Evolutionary conservation across 2,888 invertebrate genomes (phyloP).

Genomic region (Sphaerophoria taeniata): DNA sequence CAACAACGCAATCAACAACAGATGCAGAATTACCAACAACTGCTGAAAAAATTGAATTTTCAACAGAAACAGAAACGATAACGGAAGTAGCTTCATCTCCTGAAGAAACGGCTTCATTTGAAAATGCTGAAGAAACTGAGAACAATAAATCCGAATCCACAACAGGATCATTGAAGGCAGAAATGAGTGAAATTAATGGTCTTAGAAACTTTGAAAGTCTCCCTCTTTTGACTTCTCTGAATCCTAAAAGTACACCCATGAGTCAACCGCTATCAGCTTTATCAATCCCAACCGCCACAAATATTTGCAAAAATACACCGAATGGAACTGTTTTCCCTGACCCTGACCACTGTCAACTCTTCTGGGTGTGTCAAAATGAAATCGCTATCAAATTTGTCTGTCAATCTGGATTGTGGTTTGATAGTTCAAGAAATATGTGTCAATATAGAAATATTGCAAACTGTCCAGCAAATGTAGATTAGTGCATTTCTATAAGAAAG

Average conservation of each 20-base stretch:
- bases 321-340: neutral
- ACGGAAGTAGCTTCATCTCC: neutral
- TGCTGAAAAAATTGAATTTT: no score
- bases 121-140: no score
- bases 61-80: no score
- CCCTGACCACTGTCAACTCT: conserved; percentile 5
- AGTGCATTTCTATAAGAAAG: neutral
- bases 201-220: no score
- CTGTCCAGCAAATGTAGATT: neutral
- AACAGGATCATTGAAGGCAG: no score
- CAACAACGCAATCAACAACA: no score
- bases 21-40: no score
- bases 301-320: neutral
- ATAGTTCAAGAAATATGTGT: neutral
- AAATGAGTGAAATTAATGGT: no score
- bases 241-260: neutral
- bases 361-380: conserved; percentile 15
- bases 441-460: neutral
- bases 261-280: neutral
- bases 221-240: no score
- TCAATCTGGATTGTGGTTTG: conserved; percentile 3
- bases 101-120: no score
- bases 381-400: neutral
- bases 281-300: neutral
- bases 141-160: no score